A percentile compares a stretch with the other conserved stretches of the same genome.
phyloP scores from a whole-genome alignment of 2,797 vertebrate species.

The Bovichtus diacanthus region DNA sequence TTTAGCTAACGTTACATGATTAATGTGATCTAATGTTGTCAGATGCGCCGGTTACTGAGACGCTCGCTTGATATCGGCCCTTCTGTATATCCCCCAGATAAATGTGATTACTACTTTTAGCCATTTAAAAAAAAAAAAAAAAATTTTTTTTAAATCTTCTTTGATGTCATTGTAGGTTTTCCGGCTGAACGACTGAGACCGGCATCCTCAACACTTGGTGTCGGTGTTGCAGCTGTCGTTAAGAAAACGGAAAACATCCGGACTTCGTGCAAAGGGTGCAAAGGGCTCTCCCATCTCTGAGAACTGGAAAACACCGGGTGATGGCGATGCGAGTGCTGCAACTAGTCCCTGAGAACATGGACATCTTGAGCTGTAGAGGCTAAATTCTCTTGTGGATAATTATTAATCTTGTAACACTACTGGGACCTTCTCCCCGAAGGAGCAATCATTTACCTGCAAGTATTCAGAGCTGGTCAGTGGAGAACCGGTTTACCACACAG shows the following conservation, averaged over 20 bases:
- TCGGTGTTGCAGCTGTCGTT: neutral
- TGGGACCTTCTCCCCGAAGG: conserved; percentile 30
- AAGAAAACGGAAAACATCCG: conserved; percentile 19
- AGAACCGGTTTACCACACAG: conserved; percentile 26
- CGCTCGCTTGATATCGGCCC: conserved; percentile 5
- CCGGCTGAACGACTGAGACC: conserved; percentile 1
- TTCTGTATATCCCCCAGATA: neutral
- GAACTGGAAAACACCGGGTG: neutral
- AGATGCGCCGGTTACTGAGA: neutral
- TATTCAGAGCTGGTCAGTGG: conserved; percentile 10
- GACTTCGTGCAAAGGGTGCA: conserved; percentile 11
- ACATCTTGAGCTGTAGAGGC: neutral
- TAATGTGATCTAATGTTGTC: neutral
- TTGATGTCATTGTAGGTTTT: conserved; percentile 34
- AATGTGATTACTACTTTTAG: neutral
- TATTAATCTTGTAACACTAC: conserved; percentile 38
- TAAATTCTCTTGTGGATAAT: conserved; percentile 1
- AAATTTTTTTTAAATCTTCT: neutral
- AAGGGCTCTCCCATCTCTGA: neutral
- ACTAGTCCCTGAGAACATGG: neutral
- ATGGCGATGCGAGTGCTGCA: neutral
- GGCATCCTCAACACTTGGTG: conserved; percentile 15
- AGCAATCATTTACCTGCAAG: neutral
- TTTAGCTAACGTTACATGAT: neutral
- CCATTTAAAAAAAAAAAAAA: too few relatives aligned